Evolutionary conservation across 2,797 vertebrate species (phyloP), one percentile per base, ranked within the genome.

Genomic region (Aythya fuligula): DNA sequence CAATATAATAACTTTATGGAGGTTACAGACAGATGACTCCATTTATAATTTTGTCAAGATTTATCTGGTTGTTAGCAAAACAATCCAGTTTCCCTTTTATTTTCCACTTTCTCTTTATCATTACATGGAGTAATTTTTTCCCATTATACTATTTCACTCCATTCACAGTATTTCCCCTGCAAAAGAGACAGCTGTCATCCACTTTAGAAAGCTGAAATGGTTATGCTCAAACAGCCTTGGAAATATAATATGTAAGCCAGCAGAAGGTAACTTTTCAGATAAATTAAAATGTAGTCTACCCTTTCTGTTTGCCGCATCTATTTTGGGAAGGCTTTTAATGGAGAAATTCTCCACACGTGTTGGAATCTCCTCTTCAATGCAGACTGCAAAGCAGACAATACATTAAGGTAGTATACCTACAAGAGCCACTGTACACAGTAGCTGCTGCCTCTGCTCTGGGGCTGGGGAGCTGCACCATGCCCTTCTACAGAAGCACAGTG

Each of bases 321-420:
- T 90, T 93, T 91, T 74, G 84, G 65, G 79, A 49, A 83, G 32
- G 69, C 58, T 94, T 96, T 90, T 74, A 90, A 85, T 2, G n/a
- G 20, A 89, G 49, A 91, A 93, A 82, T 88, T 85, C 39, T 82
- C 61, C 56, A 78, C 2, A 2, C 27, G 17, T 61, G 36, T 49
- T 86, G 45, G 56, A 93, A 89, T 41, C 91, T 25, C 72, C 57
- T 93, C 89, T 36, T 72, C 81, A 90, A 89, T 58, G 39, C 25
- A 70, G 58, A 56, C 73, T 94, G 61, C 69, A 65, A 86, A 92
- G 77, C 0, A 85, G 58, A 54, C 60, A 85, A 80, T 14, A 49
- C 22, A 27, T 17, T 24, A 20, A 78, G 34, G 32, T 24, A 86
- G 51, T 13, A 32, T 70, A 32, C 30, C 75, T 53, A 24, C 56